Percentiles rank a stretch among this genome's conserved stretches.
Conservation (phyloP, 92 coral and sea anemone species). For the Parazoanthus darwini region DNA sequence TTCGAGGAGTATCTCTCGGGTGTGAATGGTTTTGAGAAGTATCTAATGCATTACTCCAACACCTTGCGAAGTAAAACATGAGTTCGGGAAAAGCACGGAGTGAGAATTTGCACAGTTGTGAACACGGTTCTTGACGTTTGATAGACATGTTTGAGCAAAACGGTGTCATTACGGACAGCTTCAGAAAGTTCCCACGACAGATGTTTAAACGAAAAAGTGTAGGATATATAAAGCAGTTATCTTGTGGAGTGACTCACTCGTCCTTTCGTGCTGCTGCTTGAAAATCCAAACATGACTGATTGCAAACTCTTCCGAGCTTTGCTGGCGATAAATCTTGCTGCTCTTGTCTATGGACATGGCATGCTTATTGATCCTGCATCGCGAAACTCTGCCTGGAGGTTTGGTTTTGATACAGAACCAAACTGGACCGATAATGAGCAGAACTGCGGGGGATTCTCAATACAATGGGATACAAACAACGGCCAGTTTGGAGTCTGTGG, state of each 20-base stretch:
- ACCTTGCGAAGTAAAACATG: neutral
- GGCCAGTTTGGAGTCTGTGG: slow-evolving; percentile 57
- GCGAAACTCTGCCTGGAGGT: slow-evolving; percentile 38
- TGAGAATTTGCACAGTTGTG: neutral
- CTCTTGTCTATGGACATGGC: slow-evolving; percentile 29
- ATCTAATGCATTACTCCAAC: no score
- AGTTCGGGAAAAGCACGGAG: neutral
- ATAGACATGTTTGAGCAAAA: neutral
- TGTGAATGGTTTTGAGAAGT: no score
- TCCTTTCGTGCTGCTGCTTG: neutral
- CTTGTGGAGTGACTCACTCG: neutral
- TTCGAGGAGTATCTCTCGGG: no score
- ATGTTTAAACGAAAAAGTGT: neutral
- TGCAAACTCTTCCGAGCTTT: neutral
- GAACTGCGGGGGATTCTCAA: slow-evolving; percentile 34
- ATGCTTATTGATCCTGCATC: slow-evolving; percentile 32
- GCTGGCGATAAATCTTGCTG: neutral
- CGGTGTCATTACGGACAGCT: neutral
- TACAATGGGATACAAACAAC: slow-evolving; percentile 14
- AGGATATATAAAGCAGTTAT: no score
- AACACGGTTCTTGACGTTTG: neutral
- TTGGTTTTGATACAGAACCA: neutral
- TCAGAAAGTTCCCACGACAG: neutral
- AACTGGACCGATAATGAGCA: slow-evolving; percentile 32
- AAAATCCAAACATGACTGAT: neutral